Evolutionary conservation across 2,797 vertebrate genomes (phyloP).

Genomic region (Lepilemur ruficaudatus): DNA sequence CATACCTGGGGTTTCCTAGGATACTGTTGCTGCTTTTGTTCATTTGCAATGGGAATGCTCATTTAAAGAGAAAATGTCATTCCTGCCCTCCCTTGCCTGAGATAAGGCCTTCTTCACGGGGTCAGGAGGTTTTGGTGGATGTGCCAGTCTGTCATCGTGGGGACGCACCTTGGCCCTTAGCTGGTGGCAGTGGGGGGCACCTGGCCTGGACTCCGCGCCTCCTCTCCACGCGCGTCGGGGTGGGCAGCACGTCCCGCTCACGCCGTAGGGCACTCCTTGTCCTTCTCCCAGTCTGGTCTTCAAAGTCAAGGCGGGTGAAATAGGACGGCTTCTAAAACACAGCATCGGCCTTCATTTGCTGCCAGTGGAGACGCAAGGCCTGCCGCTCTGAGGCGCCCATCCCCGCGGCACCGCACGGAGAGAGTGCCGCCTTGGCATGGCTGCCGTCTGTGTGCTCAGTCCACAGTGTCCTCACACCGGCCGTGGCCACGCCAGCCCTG

Average conservation of each 20-base stretch:
- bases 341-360: slow-evolving; percentile 9
- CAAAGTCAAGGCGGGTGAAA: slow-evolving; percentile 39
- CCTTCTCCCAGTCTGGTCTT: slow-evolving; percentile 72
- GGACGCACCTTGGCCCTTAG: background rate
- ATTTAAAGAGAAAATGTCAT: too few species aligned
- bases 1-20: accelerated
- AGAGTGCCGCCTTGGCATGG: accelerated
- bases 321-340: background rate
- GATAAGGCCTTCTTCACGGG: accelerated
- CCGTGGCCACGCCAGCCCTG: accelerated
- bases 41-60: background rate
- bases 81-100: background rate
- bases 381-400: accelerated
- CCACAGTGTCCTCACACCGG: accelerated
- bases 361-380: background rate
- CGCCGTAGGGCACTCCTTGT: slow-evolving; percentile 42
- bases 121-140: accelerated
- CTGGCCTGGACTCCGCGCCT: accelerated
- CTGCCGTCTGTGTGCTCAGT: accelerated
- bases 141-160: accelerated
- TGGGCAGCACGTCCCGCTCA: slow-evolving; percentile 3
- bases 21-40: background rate
- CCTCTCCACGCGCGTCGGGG: background rate
- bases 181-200: accelerated
- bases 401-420: too few species aligned